Evolutionary conservation across 2,113 vertebrate genomes (phyloP).

Genomic region (Arizona elegans): DNA sequence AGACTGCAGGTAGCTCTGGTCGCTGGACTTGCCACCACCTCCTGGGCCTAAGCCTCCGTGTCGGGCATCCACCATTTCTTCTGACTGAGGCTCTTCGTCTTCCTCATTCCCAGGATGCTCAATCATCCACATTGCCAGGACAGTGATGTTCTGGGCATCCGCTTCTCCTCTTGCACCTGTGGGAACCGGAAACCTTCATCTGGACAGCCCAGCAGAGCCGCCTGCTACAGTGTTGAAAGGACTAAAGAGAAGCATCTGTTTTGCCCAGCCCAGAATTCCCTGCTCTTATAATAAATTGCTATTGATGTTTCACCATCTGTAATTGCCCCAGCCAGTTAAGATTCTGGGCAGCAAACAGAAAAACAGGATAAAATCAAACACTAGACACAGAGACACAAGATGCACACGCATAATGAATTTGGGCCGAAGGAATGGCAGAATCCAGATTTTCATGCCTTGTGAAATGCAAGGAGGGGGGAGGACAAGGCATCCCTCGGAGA

Average conservation of each 20-base stretch:
- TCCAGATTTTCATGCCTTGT: not conserved
- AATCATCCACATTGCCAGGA: slow-evolving; percentile 99
- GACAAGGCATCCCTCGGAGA: not conserved
- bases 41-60: slow-evolving; percentile 68
- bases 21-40: slow-evolving; percentile 80
- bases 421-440: not conserved
- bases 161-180: slow-evolving; percentile 91
- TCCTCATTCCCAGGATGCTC: slow-evolving; percentile 90
- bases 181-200: not conserved
- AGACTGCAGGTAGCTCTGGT: slow-evolving; percentile 81
- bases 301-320: not conserved
- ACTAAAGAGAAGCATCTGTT: not conserved
- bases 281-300: not conserved
- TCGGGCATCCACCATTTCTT: slow-evolving; percentile 71
- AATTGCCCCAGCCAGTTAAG: not conserved
- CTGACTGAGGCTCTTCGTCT: slow-evolving; percentile 80
- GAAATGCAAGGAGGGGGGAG: not conserved
- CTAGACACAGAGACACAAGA: not conserved
- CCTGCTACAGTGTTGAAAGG: rapidly evolving
- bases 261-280: not conserved
- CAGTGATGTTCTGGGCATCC: slow-evolving; percentile 95
- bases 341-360: not conserved
- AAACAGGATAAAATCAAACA: not conserved
- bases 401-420: not conserved
- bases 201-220: not conserved